These are phyloP conservation scores for Geopemphigus sp. DNA, from an alignment of 1,140 invertebrate species.

Conservation along the genomic window DNA sequence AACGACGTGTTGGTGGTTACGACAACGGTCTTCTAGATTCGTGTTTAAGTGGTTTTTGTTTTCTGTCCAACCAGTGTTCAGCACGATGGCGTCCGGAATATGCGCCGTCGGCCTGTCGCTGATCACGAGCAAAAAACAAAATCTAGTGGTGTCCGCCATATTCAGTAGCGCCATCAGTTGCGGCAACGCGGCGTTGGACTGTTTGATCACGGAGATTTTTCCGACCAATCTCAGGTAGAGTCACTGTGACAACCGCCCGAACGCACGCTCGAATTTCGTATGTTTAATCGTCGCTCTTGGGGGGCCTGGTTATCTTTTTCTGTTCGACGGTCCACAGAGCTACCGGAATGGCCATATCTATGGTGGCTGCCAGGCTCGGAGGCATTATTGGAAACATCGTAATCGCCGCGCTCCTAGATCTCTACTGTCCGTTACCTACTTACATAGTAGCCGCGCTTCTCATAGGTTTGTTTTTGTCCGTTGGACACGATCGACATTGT, in stretches of 20 bases:
- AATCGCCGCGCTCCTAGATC: slow-evolving; percentile 75
- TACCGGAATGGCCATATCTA: slow-evolving; percentile 80
- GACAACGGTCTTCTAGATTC: too few species aligned
- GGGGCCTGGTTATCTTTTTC: too few species aligned
- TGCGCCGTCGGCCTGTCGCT: slow-evolving; percentile 83
- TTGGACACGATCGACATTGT: slow-evolving; percentile 20
- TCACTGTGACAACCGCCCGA: too few species aligned
- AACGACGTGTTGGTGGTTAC: too few species aligned
- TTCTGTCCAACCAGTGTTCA: too few species aligned
- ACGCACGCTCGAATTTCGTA: too few species aligned
- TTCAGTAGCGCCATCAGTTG: slow-evolving; percentile 86
- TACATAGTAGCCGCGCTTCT: slow-evolving; percentile 79
- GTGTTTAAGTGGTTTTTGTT: too few species aligned
- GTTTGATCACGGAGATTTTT: slow-evolving; percentile 84
- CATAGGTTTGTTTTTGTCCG: slow-evolving; percentile 63
- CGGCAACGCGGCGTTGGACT: slow-evolving; percentile 82
- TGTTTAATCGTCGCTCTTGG: too few species aligned
- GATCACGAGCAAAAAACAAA: slow-evolving; percentile 76
- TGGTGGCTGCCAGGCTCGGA: slow-evolving; percentile 79
- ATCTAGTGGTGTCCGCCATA: slow-evolving; percentile 77
- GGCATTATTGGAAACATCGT: slow-evolving; percentile 85
- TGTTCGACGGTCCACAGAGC: slow-evolving; percentile 60
- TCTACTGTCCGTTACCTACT: slow-evolving; percentile 79
- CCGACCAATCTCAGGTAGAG: slow-evolving; percentile 79
- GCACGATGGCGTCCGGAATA: slow-evolving; percentile 78